phyloP scores from a whole-genome alignment of 53 echinoderm and acorn worm genomes.

The Stichopus horrens region DNA sequence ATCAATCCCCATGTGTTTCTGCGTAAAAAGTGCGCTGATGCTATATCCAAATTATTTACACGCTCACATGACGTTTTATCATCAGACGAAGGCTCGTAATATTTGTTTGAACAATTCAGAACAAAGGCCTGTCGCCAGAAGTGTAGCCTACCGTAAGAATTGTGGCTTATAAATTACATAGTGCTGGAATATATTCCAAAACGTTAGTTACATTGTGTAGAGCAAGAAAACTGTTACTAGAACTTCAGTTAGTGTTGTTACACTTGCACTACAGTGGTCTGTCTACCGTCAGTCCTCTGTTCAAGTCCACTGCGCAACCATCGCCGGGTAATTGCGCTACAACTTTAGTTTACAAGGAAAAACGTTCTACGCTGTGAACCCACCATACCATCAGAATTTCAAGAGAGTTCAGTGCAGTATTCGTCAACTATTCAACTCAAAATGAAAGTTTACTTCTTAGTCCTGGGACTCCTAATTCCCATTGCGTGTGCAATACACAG shows the following conservation, averaged over 20 bases:
- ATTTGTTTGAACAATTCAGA: neutral
- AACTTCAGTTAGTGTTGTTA: no score
- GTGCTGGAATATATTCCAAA: no score
- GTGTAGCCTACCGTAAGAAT: no score
- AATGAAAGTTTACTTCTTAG: neutral
- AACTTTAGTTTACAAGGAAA: no score
- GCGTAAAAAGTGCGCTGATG: neutral
- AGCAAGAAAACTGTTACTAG: neutral
- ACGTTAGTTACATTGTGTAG: no score
- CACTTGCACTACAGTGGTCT: neutral
- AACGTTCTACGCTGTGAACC: neutral
- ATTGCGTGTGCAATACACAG: neutral
- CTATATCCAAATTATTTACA: neutral
- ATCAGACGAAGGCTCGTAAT: neutral
- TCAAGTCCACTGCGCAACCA: neutral
- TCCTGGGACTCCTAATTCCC: neutral
- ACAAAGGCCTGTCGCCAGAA: no score
- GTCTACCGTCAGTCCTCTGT: neutral
- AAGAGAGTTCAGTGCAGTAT: neutral
- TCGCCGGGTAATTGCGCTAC: no score
- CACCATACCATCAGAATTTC: neutral
- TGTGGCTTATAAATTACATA: no score
- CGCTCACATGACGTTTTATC: neutral
- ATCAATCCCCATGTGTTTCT: neutral
- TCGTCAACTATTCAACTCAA: neutral